phyloP scores from a whole-genome alignment of 2,113 vertebrate genomes.

The Cichladusa arquata region DNA sequence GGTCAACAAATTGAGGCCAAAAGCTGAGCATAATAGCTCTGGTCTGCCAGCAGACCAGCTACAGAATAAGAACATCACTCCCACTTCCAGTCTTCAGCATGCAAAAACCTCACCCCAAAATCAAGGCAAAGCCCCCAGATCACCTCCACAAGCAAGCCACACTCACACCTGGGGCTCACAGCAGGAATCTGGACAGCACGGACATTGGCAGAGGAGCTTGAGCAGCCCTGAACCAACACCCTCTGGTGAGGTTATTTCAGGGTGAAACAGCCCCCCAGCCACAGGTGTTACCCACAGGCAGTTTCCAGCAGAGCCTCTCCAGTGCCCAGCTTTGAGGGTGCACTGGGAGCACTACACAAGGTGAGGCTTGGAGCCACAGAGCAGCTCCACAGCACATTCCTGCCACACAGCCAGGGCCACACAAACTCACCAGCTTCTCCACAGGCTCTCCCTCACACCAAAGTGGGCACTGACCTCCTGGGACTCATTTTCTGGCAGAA shows the following conservation, averaged over 20 bases:
- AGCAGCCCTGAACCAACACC: not conserved
- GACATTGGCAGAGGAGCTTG: not conserved
- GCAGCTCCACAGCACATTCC: not conserved
- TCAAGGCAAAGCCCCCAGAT: not conserved
- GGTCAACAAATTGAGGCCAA: not conserved
- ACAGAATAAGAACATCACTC: not conserved
- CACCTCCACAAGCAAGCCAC: not conserved
- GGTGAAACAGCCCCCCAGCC: not conserved
- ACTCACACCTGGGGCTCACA: not conserved
- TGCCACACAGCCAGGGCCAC: not conserved
- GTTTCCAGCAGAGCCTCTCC: not conserved
- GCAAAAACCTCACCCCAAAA: not conserved
- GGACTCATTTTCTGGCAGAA: not conserved
- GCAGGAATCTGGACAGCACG: not conserved
- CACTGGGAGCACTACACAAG: not conserved
- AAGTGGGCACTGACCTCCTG: not conserved
- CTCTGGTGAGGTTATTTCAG: not conserved
- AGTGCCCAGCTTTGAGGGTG: not conserved
- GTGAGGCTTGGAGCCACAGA: not conserved
- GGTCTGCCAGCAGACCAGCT: not conserved
- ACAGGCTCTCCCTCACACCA: not conserved
- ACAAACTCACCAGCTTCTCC: rapidly evolving
- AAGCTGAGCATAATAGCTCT: not conserved
- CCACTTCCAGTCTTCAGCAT: not conserved
- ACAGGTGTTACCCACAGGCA: not conserved